Evolutionary conservation across 1,140 invertebrate genomes (phyloP).

Genomic region (Alviniconcha marisindica): DNA sequence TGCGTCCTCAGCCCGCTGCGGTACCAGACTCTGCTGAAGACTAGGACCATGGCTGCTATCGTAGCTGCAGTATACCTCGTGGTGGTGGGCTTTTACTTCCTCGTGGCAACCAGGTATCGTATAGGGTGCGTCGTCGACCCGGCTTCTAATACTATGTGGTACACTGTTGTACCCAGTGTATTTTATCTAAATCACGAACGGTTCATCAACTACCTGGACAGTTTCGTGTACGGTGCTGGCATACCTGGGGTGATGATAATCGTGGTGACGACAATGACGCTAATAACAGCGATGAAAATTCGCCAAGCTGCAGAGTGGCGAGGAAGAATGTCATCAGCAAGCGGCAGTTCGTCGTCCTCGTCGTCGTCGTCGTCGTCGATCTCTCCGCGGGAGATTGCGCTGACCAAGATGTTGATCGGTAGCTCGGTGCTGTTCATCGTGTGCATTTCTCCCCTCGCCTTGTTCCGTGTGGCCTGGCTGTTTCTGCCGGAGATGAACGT

Average conservation of each 20-base stretch:
- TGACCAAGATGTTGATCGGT: constrained; percentile 25
- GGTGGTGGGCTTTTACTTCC: background rate
- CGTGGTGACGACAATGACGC: background rate
- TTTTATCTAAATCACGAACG: background rate
- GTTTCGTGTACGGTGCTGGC: background rate
- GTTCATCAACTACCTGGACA: background rate
- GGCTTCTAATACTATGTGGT: too few relatives aligned
- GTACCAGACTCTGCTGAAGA: constrained; percentile 1
- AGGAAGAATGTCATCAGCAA: too few relatives aligned
- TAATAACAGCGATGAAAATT: background rate
- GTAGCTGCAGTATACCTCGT: background rate
- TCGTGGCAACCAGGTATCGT: background rate
- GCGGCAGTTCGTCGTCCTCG: background rate
- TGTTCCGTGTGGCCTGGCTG: background rate
- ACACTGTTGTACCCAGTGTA: background rate
- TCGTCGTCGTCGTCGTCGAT: background rate
- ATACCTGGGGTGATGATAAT: background rate
- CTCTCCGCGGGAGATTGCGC: background rate
- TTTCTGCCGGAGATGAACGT: background rate
- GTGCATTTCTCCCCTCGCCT: background rate
- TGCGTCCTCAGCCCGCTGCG: constrained; percentile 6
- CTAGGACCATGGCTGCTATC: background rate
- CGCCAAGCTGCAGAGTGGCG: background rate
- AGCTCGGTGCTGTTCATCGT: background rate
- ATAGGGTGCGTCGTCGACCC: background rate